phyloP scores from a whole-genome alignment of 2,113 vertebrate species.

The Lophochroa leadbeateri region DNA sequence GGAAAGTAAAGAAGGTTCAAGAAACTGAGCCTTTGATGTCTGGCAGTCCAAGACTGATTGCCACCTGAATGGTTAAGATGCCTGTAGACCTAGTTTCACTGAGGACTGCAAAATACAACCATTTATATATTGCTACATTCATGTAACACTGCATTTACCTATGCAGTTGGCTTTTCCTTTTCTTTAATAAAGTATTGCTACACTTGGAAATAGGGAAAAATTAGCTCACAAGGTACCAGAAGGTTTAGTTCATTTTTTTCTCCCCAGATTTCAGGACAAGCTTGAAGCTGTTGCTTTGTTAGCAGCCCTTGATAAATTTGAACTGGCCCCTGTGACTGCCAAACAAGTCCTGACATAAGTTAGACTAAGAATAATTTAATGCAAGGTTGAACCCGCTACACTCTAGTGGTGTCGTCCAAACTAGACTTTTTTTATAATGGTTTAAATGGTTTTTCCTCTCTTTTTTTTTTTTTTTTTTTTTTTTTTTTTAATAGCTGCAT shows the following conservation, averaged over 20 bases:
- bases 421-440: neutral
- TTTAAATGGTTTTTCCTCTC: neutral
- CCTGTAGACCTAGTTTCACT: neutral
- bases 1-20: fast-evolving
- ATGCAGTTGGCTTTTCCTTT: neutral
- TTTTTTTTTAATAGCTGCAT: neutral
- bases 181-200: neutral
- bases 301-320: neutral
- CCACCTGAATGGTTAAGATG: neutral
- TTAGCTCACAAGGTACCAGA: neutral
- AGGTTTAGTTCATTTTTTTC: neutral
- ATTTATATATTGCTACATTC: neutral
- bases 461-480: neutral
- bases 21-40: neutral
- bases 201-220: neutral
- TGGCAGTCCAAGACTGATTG: neutral
- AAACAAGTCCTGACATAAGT: neutral
- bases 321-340: neutral
- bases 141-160: neutral
- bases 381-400: slow-evolving; percentile 8
- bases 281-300: neutral
- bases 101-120: neutral
- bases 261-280: neutral
- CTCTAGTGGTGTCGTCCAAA: slow-evolving; percentile 45
- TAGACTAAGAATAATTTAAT: slow-evolving; percentile 28